These are phyloP conservation scores for Platorchestia sp. DNA, from an alignment of 1,140 invertebrate genomes.

Conservation along the genomic window DNA sequence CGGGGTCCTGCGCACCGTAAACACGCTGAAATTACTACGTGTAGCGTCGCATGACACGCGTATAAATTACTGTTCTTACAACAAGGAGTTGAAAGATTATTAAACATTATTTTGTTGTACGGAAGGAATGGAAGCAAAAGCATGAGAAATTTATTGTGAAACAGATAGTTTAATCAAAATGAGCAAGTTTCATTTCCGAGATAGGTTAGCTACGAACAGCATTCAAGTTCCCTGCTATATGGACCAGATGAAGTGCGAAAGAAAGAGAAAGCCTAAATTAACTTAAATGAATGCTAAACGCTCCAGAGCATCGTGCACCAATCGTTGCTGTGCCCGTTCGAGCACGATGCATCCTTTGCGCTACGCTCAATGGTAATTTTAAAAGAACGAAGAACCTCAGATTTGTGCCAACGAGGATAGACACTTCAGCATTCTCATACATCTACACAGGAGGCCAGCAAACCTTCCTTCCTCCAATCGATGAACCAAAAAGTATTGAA, in stretches of 20 bases:
- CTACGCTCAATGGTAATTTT: background rate
- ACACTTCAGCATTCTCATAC: background rate
- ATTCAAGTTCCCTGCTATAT: too few species aligned
- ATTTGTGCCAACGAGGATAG: background rate
- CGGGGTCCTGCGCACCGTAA: constrained; percentile 77
- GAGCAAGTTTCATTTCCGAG: too few species aligned
- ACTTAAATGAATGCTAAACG: background rate
- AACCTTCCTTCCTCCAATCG: too few species aligned
- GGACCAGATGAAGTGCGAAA: too few species aligned
- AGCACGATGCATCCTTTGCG: too few species aligned
- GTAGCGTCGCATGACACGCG: background rate
- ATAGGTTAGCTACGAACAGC: too few species aligned
- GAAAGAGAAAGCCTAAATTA: background rate
- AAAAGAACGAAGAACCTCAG: background rate
- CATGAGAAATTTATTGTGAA: too few species aligned
- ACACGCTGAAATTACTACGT: background rate
- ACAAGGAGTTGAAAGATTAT: background rate
- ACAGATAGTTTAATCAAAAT: too few species aligned
- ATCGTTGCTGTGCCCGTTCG: background rate
- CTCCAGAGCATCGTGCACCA: background rate
- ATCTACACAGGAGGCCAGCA: background rate
- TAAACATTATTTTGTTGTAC: too few species aligned
- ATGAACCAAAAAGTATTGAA: too few species aligned
- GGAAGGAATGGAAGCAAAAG: too few species aligned
- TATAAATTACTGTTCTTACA: background rate